Percentiles rank a stretch among this genome's conserved stretches.
Evolutionary conservation across 2,888 invertebrate species (phyloP).

Genomic region (Steromphala cineraria): DNA sequence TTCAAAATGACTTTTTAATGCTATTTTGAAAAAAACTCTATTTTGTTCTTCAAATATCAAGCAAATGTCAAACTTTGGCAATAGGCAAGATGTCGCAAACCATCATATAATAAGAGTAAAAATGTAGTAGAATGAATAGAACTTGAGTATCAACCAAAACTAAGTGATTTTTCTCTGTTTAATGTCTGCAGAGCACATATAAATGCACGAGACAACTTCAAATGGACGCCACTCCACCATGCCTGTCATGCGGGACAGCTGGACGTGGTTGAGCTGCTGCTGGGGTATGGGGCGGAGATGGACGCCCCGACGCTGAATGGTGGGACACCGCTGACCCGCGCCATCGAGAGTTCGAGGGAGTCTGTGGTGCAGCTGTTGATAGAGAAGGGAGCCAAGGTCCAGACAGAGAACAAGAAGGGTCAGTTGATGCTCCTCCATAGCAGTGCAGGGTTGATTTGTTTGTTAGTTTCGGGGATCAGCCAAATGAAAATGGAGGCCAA

Average conservation of each 20-base stretch:
- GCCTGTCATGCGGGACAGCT: constrained; percentile 74
- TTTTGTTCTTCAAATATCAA: too few relatives aligned
- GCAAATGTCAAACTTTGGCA: too few relatives aligned
- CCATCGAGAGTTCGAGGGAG: constrained; percentile 73
- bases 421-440: constrained; percentile 1
- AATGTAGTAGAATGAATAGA: too few relatives aligned
- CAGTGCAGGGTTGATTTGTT: too few relatives aligned
- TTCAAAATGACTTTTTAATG: too few relatives aligned
- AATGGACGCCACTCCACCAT: constrained; percentile 76
- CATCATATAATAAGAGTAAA: too few relatives aligned
- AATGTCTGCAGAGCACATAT: constrained; percentile 67
- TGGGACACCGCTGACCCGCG: constrained; percentile 74
- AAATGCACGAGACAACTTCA: constrained; percentile 74
- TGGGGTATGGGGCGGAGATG: constrained; percentile 72
- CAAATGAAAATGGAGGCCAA: background rate
- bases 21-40: too few relatives aligned
- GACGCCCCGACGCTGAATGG: constrained; percentile 73
- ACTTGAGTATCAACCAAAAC: too few relatives aligned
- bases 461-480: too few relatives aligned
- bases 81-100: too few relatives aligned
- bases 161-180: too few relatives aligned
- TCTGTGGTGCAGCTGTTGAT: constrained; percentile 72
- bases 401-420: constrained; percentile 74
- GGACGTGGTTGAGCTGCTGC: constrained; percentile 72
- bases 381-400: constrained; percentile 71